Conservation (phyloP, 1,140 invertebrate species). For the Sitophilus oryzae region DNA sequence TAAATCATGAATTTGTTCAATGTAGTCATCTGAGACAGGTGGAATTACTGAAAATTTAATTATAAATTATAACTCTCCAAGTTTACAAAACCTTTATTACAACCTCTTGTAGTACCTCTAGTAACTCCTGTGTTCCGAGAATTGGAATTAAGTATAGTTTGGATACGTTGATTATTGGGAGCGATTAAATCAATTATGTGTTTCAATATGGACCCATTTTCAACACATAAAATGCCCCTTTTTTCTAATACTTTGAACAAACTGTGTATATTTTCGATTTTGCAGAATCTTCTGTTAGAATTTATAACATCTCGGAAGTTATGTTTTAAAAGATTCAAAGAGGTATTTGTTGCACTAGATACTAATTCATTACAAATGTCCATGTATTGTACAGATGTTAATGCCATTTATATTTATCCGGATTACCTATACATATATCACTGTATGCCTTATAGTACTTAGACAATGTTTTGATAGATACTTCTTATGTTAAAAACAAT, state of each 20-base stretch:
- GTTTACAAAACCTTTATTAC: too few relatives aligned
- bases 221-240: constrained; percentile 14
- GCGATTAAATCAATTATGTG: constrained; percentile 5
- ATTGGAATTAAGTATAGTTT: neutral
- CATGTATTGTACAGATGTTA: too few relatives aligned
- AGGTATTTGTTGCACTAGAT: too few relatives aligned
- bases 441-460: too few relatives aligned
- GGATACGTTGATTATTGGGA: neutral
- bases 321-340: constrained; percentile 14
- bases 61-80: too few relatives aligned
- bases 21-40: neutral
- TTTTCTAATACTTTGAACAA: constrained; percentile 24
- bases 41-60: constrained; percentile 5
- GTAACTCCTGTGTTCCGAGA: too few relatives aligned
- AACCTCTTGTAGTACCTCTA: too few relatives aligned
- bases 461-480: too few relatives aligned
- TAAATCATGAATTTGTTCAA: constrained; percentile 10
- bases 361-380: too few relatives aligned
- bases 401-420: too few relatives aligned
- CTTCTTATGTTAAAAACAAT: too few relatives aligned
- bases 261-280: constrained; percentile 4
- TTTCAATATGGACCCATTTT: constrained; percentile 7
- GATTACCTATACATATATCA: too few relatives aligned
- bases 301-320: constrained; percentile 18
- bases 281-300: constrained; percentile 17